Base-by-base conservation (phyloP, 2,113 vertebrate species). In the Trachemys scripta region DNA sequence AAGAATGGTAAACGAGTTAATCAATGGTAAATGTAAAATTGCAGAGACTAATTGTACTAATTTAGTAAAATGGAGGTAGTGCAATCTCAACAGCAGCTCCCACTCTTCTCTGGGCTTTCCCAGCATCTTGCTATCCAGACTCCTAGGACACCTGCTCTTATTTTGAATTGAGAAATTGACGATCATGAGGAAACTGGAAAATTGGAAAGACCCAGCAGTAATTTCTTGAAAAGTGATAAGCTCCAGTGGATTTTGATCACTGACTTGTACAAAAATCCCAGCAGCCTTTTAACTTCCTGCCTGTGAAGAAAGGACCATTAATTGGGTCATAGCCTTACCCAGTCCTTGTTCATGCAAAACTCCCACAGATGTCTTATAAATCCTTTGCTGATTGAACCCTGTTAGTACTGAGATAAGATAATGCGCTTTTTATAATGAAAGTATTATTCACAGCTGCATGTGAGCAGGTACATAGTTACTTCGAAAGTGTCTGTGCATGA, bases 381-480 rank as follows among this genome's bases (percentile, higher is more conserved):
- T 2, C 9, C 69, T 82, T 85, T 54, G 11, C 49, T 14, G 69
- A 81, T 42, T 85, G 49, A 24, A 85, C 51, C 5, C 25, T 38
- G 0, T 79, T 72, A 10, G 53, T 8, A 8, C 0, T 1, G 42
- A 85, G 27, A 22, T 54, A 79, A 90, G 82, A 90, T 90, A 85
- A 54, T 17, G 4, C 82, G 24, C 45, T 84, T 35, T 22, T 24
- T 57, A 51, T 38, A 24, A 80, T 19, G 29, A 49, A 75, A 29
- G 22, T 24, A 35, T 85, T 84, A 5, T 20, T 82, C 1, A 1
- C 56, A 38, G 29, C 0, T 1, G 5, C 10, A 31, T 62, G 59
- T 0, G 1, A 31, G 13, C 35, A 59, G 75, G 20, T 50, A 35
- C 0, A 2, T 72, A 29, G 20, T 78, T 85, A 3, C 1, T 42